Base-by-base conservation (phyloP, 2,797 vertebrate species). In the Sphenodon punctatus region DNA sequence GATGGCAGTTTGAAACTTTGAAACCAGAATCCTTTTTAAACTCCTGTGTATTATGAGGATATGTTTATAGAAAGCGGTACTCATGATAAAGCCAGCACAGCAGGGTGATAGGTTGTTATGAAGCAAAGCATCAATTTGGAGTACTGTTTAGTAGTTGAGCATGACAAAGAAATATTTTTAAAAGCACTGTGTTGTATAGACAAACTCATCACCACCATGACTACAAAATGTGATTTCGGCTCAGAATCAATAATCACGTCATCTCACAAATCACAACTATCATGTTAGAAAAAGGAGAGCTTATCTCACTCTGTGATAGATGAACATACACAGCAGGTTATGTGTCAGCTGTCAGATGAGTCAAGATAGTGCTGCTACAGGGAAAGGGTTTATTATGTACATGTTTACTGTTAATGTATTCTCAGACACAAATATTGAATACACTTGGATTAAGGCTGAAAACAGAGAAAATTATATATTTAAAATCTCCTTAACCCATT, bases 261-360 rank as follows among this genome's bases (percentile, higher is more conserved):
- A 30, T 75, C 83, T 88, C 20, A 43, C 65, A 75, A 11, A 38
- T 88, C 25, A 67, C 19, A 88, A 75, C 63, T 10, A 13, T 67
- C 79, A 17, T 53, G 82, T 76, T 75, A 84, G 27, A 48, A 16
- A 58, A 41, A 80, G 58, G 20, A 68, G 69, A 75, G 61, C 2
- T 32, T 39, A 79, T 64, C 73, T 71, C 20, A 45, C 41, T 43
- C 11, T 60, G 20, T 27, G 25, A 65, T 32, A 56, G 41, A 64
- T 64, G 67, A 69, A 30, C n/a, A 23, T 53, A 63, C 13, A 14
- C 45, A 10, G 48, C 55, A 45, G 6, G 20, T 42, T 45, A 43
- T 45, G 11, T 3, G 1, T 83, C 8, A 14, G 23, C 3, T 58
- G 59, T 14, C 36, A 75, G 7, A 34, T 6, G 10, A 73, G 22